Percentiles rank a stretch among this genome's conserved stretches.
Evolutionary conservation across 2,797 vertebrate species (phyloP).

Genomic region (Macroramphosus scolopax): DNA sequence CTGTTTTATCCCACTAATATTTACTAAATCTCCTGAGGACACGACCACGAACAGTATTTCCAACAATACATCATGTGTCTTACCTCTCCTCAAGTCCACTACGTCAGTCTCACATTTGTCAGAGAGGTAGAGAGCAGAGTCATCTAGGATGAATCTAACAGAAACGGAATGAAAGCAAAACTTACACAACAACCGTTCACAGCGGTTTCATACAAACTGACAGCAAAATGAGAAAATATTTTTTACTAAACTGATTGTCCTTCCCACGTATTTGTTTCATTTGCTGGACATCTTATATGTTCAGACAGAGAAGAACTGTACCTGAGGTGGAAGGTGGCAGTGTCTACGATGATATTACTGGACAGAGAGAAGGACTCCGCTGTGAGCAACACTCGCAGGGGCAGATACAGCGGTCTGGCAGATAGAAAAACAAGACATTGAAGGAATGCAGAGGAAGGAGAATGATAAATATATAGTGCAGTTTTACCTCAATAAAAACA

Average conservation of each 20-base stretch:
- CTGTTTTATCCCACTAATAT: too few relatives aligned
- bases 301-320: constrained; percentile 42
- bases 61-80: constrained; percentile 1
- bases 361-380: constrained; percentile 91
- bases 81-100: constrained; percentile 88
- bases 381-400: constrained; percentile 84
- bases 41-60: too few relatives aligned
- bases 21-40: too few relatives aligned
- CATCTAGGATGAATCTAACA: constrained; percentile 89
- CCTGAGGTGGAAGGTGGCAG: constrained; percentile 92
- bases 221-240: background rate
- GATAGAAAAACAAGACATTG: constrained; percentile 6
- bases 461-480: too few relatives aligned
- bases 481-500: too few relatives aligned
- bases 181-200: background rate
- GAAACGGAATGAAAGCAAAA: constrained; percentile 13
- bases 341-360: constrained; percentile 93
- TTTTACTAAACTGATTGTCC: background rate
- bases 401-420: constrained; percentile 87
- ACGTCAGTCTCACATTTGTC: constrained; percentile 87
- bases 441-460: too few relatives aligned
- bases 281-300: background rate
- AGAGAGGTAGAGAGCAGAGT: constrained; percentile 92
- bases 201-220: too few relatives aligned
- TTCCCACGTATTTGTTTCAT: background rate